A percentile compares a stretch with the other conserved stretches of the same genome.
Conservation (phyloP, 2,113 vertebrate species). For the Lepus timidus region DNA sequence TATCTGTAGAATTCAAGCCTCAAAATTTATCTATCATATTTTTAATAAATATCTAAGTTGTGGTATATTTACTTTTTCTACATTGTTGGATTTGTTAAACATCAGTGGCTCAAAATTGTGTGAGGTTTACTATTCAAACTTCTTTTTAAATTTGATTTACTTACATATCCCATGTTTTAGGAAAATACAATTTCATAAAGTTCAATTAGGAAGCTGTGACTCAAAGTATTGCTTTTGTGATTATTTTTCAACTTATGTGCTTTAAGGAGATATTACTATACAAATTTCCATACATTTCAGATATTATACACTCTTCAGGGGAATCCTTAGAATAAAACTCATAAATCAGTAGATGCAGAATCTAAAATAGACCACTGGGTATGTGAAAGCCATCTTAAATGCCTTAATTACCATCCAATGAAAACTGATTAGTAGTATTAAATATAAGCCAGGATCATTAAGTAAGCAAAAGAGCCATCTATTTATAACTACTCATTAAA, state of each 20-base stretch:
- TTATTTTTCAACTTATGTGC: neutral
- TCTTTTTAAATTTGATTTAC: neutral
- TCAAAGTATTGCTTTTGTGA: neutral
- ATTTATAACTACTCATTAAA: neutral
- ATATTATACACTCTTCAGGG: neutral
- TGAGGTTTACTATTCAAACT: neutral
- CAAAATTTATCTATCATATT: neutral
- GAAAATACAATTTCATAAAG: neutral
- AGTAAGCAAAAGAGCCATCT: neutral
- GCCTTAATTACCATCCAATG: neutral
- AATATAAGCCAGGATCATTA: neutral
- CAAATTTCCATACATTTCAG: neutral
- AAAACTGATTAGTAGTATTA: neutral
- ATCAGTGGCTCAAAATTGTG: neutral
- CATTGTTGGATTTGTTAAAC: neutral
- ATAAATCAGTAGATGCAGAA: neutral
- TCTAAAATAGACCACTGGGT: rapidly evolving
- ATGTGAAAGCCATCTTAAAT: neutral
- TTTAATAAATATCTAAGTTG: neutral
- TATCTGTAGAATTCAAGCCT: neutral
- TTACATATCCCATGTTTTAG: neutral
- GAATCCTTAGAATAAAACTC: neutral
- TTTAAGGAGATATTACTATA: neutral
- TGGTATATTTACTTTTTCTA: neutral
- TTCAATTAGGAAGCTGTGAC: neutral